Evolutionary conservation across 2,113 vertebrate genomes (phyloP).

Genomic region (Lasiurus cinereus): DNA sequence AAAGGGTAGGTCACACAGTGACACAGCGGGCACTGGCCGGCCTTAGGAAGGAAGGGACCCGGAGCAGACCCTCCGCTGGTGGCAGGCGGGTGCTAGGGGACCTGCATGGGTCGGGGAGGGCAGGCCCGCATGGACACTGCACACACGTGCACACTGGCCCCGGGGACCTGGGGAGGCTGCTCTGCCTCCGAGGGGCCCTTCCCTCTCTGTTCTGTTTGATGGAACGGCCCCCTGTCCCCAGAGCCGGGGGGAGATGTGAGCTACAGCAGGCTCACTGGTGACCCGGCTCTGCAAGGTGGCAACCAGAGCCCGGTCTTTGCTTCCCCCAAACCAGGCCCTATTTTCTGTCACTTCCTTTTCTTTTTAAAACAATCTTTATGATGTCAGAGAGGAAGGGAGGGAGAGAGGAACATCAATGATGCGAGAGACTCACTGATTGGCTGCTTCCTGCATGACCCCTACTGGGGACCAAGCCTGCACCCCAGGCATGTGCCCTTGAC

Average conservation of each 20-base stretch:
- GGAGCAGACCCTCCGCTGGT: too few relatives aligned
- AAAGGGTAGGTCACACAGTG: too few relatives aligned
- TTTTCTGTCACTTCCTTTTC: background rate
- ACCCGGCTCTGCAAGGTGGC: too few relatives aligned
- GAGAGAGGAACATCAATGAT: background rate
- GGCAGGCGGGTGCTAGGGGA: background rate
- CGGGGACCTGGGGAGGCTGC: rapidly evolving
- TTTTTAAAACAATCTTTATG: background rate
- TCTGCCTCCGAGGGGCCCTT: background rate
- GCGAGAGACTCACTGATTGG: too few relatives aligned
- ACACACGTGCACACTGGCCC: background rate
- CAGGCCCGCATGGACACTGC: background rate
- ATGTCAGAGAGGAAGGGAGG: background rate
- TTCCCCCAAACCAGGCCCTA: background rate
- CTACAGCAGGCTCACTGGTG: background rate
- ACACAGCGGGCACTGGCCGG: too few relatives aligned
- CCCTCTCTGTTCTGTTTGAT: too few relatives aligned
- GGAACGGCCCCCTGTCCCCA: background rate
- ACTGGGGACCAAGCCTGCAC: too few relatives aligned
- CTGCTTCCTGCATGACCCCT: too few relatives aligned
- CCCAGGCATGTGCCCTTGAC: too few relatives aligned
- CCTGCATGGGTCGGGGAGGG: too few relatives aligned
- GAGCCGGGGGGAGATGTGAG: background rate
- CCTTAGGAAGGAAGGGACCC: background rate
- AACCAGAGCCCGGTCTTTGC: background rate